A percentile compares a stretch with the other conserved stretches of the same genome.
phyloP scores from a whole-genome alignment of 2,888 invertebrate species.

The Muscina levida region DNA sequence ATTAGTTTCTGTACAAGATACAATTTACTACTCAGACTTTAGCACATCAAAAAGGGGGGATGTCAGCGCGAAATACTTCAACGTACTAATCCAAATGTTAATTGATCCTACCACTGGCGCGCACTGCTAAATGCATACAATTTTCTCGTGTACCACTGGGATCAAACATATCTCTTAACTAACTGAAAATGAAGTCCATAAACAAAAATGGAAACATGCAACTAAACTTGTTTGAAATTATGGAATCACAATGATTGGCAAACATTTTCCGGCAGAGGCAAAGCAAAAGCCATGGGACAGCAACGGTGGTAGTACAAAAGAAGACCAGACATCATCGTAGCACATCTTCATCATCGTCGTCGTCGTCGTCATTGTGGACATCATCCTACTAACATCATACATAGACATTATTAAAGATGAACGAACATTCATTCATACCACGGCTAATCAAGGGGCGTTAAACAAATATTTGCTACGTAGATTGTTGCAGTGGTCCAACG shows the following conservation, averaged over 20 bases:
- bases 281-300: slow-evolving; percentile 11
- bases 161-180: slow-evolving; percentile 15
- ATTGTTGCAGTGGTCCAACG: not conserved
- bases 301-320: not conserved
- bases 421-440: slow-evolving; percentile 43
- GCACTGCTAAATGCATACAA: slow-evolving; percentile 14
- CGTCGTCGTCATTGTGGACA: slow-evolving; percentile 46
- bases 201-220: slow-evolving; percentile 20
- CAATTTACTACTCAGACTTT: slow-evolving; percentile 3
- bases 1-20: slow-evolving; percentile 32
- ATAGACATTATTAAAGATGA: slow-evolving; percentile 46
- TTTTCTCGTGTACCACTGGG: not conserved
- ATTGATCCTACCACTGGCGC: slow-evolving; percentile 41
- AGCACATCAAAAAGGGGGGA: too few relatives aligned
- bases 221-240: slow-evolving; percentile 50
- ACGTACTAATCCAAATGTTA: slow-evolving; percentile 19
- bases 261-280: slow-evolving; percentile 2
- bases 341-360: slow-evolving; percentile 41
- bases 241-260: slow-evolving; percentile 33
- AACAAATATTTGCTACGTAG: slow-evolving; percentile 44
- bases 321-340: slow-evolving; percentile 1
- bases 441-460: slow-evolving; percentile 65
- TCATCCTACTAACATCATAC: slow-evolving; percentile 41
- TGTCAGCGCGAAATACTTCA: not conserved
- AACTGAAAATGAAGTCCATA: slow-evolving; percentile 28